Conservation (phyloP, 2,888 invertebrate species). For the Oscheius myriophilus region DNA sequence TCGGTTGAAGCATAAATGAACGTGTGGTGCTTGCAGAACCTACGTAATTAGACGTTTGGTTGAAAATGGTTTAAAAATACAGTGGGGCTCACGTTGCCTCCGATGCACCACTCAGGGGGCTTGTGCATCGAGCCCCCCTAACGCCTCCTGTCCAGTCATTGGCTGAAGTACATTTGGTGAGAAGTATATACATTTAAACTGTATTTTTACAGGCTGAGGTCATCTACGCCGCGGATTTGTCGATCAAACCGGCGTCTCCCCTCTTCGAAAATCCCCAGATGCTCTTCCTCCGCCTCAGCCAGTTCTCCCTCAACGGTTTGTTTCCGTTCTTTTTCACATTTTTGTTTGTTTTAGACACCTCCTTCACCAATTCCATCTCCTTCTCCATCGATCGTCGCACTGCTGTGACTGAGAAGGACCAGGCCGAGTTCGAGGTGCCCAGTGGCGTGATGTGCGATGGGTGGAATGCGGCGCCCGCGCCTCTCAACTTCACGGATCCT, state of each 20-base stretch:
- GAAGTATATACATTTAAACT: background rate
- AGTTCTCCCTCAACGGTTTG: conserved; percentile 7
- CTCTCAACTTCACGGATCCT: conserved; percentile 6
- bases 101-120: too few species aligned
- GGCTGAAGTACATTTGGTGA: too few species aligned
- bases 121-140: too few species aligned
- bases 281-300: conserved; percentile 16
- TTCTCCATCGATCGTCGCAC: conserved; percentile 14
- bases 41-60: too few species aligned
- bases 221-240: conserved; percentile 6
- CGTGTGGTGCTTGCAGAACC: too few species aligned
- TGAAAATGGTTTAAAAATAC: too few species aligned
- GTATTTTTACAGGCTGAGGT: conserved; percentile 10
- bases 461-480: background rate
- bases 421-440: background rate
- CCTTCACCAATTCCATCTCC: conserved; percentile 11
- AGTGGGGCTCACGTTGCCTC: too few species aligned
- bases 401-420: background rate
- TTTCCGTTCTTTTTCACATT: background rate
- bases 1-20: too few species aligned
- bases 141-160: too few species aligned
- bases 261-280: conserved; percentile 19
- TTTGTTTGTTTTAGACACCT: background rate
- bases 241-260: conserved; percentile 5
- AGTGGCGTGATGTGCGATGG: conserved; percentile 20